Evolutionary conservation across 2,113 vertebrate species (phyloP).

Genomic region (Chiloscyllium plagiosum): DNA sequence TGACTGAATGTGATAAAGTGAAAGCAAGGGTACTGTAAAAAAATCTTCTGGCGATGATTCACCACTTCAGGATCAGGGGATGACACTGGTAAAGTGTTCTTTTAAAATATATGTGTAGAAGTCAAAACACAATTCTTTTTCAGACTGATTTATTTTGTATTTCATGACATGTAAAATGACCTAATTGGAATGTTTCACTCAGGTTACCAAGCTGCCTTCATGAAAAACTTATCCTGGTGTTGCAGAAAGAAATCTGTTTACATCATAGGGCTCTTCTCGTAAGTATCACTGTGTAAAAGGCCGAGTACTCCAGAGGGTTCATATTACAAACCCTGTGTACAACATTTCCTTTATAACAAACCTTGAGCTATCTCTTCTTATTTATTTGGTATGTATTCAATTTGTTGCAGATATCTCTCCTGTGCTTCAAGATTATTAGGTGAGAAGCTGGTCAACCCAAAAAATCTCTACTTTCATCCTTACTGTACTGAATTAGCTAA

Average conservation of each 20-base stretch:
- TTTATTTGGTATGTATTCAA: not conserved
- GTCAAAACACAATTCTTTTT: not conserved
- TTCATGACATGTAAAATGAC: not conserved
- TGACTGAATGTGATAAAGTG: too few relatives aligned
- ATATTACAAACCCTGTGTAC: not conserved
- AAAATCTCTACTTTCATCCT: not conserved
- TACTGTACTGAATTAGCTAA: not conserved
- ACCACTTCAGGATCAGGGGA: not conserved
- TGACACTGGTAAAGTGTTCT: not conserved
- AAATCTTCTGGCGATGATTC: not conserved
- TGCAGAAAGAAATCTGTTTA: not conserved
- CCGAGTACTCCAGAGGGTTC: not conserved
- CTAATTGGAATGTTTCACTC: not conserved
- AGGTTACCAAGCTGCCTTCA: not conserved
- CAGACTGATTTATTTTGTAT: not conserved
- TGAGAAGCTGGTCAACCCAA: not conserved
- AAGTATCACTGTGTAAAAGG: not conserved
- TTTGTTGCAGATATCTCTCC: not conserved
- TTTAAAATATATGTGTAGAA: not conserved
- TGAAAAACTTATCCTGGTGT: not conserved
- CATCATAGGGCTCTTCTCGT: not conserved
- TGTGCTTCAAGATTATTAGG: not conserved
- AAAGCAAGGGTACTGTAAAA: not conserved
- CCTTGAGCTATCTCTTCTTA: not conserved
- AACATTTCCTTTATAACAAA: not conserved